phyloP scores from a whole-genome alignment of 2,888 invertebrate species.

The Congeria kusceri region DNA sequence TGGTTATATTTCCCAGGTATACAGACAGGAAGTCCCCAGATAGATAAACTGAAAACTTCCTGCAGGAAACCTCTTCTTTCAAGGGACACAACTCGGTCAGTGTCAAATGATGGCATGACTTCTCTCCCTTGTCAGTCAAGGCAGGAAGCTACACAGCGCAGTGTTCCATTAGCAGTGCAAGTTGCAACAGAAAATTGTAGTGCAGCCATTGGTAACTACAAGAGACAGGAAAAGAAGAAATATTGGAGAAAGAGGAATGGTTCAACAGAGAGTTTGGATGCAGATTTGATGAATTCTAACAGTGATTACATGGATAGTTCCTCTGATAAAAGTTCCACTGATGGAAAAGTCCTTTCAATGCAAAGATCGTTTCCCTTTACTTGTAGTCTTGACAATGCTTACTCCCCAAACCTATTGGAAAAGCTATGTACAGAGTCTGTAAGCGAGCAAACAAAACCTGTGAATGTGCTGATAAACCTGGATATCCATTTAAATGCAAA shows the following conservation, averaged over 20 bases:
- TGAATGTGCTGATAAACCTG: not conserved
- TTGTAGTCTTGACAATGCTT: not conserved
- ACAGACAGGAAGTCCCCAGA: constrained; percentile 41
- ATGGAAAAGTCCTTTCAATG: not conserved
- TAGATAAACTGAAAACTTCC: too few relatives aligned
- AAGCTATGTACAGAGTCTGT: not conserved
- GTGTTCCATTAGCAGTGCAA: too few relatives aligned
- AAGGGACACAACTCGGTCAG: too few relatives aligned
- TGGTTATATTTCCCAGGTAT: constrained; percentile 30
- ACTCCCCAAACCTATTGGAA: not conserved
- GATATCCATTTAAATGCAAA: too few relatives aligned
- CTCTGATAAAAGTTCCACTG: constrained; percentile 8
- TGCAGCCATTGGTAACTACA: too few relatives aligned
- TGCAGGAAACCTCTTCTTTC: too few relatives aligned
- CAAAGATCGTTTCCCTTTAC: too few relatives aligned
- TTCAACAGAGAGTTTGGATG: constrained; percentile 20
- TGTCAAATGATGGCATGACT: too few relatives aligned
- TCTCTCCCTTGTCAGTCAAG: too few relatives aligned
- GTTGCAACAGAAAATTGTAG: too few relatives aligned
- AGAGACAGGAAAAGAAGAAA: too few relatives aligned
- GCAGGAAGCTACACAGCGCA: too few relatives aligned
- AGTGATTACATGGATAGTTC: constrained; percentile 16
- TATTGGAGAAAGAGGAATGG: constrained; percentile 14
- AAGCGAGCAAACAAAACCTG: not conserved
- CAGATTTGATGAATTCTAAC: constrained; percentile 29